A percentile compares a stretch with the other conserved stretches of the same genome.
phyloP scores from a whole-genome alignment of 2,888 invertebrate species.

The Tetheella fluctuosa region DNA sequence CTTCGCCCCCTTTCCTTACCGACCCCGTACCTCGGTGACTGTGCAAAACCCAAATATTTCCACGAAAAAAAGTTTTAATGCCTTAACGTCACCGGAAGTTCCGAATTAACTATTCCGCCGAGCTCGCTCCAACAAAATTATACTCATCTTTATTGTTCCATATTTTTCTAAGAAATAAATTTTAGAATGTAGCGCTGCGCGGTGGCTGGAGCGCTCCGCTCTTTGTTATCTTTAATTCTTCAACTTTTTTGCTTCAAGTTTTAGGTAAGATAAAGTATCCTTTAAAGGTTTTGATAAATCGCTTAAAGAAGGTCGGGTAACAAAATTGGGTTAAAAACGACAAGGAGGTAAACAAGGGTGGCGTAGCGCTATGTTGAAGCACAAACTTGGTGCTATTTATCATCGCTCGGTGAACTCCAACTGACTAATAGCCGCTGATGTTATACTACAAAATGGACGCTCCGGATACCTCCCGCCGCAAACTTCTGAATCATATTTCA shows the following conservation, averaged over 20 bases:
- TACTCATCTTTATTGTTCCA: constrained; percentile 56
- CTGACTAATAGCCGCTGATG: constrained; percentile 2
- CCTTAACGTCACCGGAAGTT: constrained; percentile 34
- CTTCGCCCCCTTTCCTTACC: neutral
- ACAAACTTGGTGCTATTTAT: constrained; percentile 3
- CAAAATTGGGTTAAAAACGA: constrained; percentile 35
- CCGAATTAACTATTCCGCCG: constrained; percentile 46
- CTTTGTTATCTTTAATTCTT: constrained; percentile 58
- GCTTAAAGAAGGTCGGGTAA: constrained; percentile 28
- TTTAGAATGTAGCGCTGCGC: constrained; percentile 10
- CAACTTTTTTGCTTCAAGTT: constrained; percentile 29
- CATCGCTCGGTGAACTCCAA: neutral
- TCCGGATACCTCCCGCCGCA: neutral
- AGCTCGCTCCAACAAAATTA: constrained; percentile 50
- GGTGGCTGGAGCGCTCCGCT: constrained; percentile 19
- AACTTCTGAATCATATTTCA: neutral
- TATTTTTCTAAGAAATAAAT: constrained; percentile 23
- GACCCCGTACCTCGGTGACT: constrained; percentile 17
- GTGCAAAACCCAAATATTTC: constrained; percentile 25
- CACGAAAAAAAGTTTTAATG: constrained; percentile 48
- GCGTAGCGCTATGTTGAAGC: constrained; percentile 12
- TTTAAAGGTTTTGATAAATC: constrained; percentile 56
- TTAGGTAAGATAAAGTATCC: constrained; percentile 47
- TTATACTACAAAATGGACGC: neutral
- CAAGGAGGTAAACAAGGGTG: constrained; percentile 23